Evolutionary conservation across 35 echinoderm and acorn worm species (phyloP), one percentile per base, ranked within the genome.

Genomic region (Heliocidaris tuberculata): DNA sequence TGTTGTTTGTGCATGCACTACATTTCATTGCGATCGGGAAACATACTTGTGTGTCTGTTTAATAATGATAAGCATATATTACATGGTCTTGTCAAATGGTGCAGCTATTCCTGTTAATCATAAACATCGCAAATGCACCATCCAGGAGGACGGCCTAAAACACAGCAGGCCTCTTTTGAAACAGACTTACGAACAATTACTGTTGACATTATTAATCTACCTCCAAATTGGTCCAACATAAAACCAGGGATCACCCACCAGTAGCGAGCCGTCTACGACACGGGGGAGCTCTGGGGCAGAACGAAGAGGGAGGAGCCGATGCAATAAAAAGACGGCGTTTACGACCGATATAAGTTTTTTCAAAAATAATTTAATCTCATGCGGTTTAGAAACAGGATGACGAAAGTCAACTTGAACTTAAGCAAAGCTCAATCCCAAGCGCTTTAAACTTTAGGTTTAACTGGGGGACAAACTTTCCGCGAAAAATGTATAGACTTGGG

Each of bases 171-270:
- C 27, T 27, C 65, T 27, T 56, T 56, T 56, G 52, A 78, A 78
- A 78, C 65, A 78, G 27, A 78, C 21, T 78, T n/a, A n/a, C 65
- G 19, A 78, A 78, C 65, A n/a, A 78, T 78, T 78, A 78, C 21
- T 78, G 65, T 78, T 78, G 65, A 78, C 65, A n/a, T 78, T 78
- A 78, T 78, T 78, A 78, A 78, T 78, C 65, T 78, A 78, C 65
- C 65, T 78, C 65, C 65, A 78, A 78, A 78, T 78, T 78, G 65
- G 19, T 78, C 65, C 19, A 78, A 78, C 65, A 78, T 78, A 24
- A 78, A 19, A 19, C 8, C 27, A 19, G 65, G 21, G 65, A 78
- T 78, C 65, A 78, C 65, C 65, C 65, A n/a, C 65, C 65, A 78
- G 65, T 19, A 78, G 5, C 65, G 65, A 78, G 65, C 65, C 65